Conservation (phyloP, 2,888 invertebrate genomes). For the Drosophila anceps region DNA sequence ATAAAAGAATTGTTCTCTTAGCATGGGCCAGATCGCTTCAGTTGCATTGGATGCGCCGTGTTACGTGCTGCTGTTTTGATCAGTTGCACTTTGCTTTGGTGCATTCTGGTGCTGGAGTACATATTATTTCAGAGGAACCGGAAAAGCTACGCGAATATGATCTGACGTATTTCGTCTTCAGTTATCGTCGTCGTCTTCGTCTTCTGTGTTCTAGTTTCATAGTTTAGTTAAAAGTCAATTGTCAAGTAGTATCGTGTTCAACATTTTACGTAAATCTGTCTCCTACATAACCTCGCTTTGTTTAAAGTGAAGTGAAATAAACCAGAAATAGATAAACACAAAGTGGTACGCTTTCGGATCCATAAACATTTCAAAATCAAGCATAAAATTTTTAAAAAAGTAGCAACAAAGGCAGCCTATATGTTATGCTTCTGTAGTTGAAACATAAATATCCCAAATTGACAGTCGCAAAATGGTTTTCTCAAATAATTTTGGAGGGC, state of each 20-base stretch:
- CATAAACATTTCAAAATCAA: constrained; percentile 1
- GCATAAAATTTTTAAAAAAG: constrained; percentile 21
- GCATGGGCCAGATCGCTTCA: constrained; percentile 49
- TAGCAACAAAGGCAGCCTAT: constrained; percentile 6
- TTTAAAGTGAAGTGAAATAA: constrained; percentile 33
- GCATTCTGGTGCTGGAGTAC: constrained; percentile 32
- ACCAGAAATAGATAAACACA: constrained; percentile 48
- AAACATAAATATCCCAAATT: constrained; percentile 39
- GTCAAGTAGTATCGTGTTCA: constrained; percentile 29
- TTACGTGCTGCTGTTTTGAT: constrained; percentile 68
- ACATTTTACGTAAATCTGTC: constrained; percentile 73
- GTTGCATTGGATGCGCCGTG: constrained; percentile 76
- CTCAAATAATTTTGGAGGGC: constrained; percentile 29
- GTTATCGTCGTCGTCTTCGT: constrained; percentile 36
- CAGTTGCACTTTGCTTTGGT: constrained; percentile 56
- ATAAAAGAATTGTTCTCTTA: constrained; percentile 59
- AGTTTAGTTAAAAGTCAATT: constrained; percentile 29
- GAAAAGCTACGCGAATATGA: constrained; percentile 36
- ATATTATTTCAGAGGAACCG: constrained; percentile 14
- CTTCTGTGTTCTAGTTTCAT: constrained; percentile 47
- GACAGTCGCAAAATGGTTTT: constrained; percentile 63
- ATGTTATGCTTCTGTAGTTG: not conserved
- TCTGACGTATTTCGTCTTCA: constrained; percentile 35
- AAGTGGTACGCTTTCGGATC: not conserved
- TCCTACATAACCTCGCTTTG: constrained; percentile 64